Percentiles rank a stretch among this genome's conserved stretches.
Evolutionary conservation across 2,888 invertebrate genomes (phyloP).

Genomic region (Drosophila pseudotalamancana): DNA sequence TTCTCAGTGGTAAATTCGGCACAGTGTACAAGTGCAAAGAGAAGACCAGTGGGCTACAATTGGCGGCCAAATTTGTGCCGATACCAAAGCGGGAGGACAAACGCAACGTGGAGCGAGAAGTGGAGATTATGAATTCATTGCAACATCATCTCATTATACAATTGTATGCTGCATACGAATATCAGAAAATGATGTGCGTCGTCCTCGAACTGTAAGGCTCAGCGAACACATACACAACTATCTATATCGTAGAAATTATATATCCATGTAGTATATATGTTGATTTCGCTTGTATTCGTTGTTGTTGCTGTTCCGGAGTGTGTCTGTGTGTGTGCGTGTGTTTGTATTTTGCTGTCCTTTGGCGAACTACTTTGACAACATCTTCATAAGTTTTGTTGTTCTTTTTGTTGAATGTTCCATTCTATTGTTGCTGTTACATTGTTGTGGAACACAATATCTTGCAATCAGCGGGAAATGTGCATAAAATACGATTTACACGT

Average conservation of each 20-base stretch:
- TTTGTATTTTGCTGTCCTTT: conserved; percentile 19
- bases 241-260: conserved; percentile 2
- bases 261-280: conserved; percentile 32
- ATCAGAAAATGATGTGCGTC: conserved; percentile 97
- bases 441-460: conserved; percentile 68
- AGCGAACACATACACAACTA: conserved; percentile 1
- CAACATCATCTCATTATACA: conserved; percentile 98
- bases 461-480: conserved; percentile 76
- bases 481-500: conserved; percentile 79
- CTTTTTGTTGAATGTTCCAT: conserved; percentile 22
- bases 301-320: conserved; percentile 10
- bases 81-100: conserved; percentile 94
- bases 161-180: conserved; percentile 98
- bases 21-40: conserved; percentile 97
- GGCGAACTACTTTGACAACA: conserved; percentile 28
- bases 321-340: conserved; percentile 22
- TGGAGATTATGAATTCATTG: conserved; percentile 97
- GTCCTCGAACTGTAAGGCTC: conserved; percentile 96
- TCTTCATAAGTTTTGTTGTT: conserved; percentile 43
- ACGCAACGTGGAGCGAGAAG: conserved; percentile 96
- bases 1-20: conserved; percentile 96
- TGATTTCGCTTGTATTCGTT: conserved; percentile 35
- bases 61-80: conserved; percentile 97
- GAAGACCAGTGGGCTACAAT: conserved; percentile 90
- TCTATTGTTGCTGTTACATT: conserved; percentile 55